Base-by-base conservation (phyloP, 2,113 vertebrate species). In the Pantherophis guttatus region DNA sequence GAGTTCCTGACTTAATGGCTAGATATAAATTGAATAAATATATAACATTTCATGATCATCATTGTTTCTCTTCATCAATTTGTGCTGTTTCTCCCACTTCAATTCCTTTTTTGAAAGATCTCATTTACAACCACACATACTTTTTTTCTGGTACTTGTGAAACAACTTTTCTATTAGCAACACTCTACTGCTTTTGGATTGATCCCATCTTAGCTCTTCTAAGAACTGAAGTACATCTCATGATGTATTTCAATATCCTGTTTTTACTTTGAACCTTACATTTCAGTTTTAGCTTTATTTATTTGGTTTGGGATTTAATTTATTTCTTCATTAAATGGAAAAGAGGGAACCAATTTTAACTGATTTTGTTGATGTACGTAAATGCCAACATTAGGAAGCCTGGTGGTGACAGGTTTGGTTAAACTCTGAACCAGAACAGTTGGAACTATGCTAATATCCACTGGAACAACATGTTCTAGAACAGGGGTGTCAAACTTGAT, bases 21-120 rank as follows among this genome's bases (percentile, higher is more conserved):
- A 75, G n/a, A 19, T 75, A 75, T 39, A 39, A 33, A 75, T 39
- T n/a, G 29, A 75, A 75, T 75, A 75, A 75, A 75, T 75, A 75
- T 33, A 17, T 75, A 75, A 75, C 13, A 39, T 62, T 94, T 88
- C 88, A 91, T 53, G 90, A 88, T 81, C 90, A 87, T 54, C 93
- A 86, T 88, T 54, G 62, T 92, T 94, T 90, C 81, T 95, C 81
- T 92, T 95, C 92, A 95, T 91, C 57, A 5, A 54, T 90, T 89
- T 29, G 8, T 59, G 62, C 44, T n/a, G 44, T 88, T 75, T 93
- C 0, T 4, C 50, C 54, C 94, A 62, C 87, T 93, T 89, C 13
- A 94, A 88, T 62, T 93, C 95, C 91, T 87, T 29, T 95, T 94
- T 26, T 86, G 93, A 88, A 86, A 92, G 94, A 94, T 95, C 89